These are phyloP conservation scores for Phlogophora meticulosa DNA, from an alignment of 2,888 invertebrate genomes.

Conservation along the genomic window DNA sequence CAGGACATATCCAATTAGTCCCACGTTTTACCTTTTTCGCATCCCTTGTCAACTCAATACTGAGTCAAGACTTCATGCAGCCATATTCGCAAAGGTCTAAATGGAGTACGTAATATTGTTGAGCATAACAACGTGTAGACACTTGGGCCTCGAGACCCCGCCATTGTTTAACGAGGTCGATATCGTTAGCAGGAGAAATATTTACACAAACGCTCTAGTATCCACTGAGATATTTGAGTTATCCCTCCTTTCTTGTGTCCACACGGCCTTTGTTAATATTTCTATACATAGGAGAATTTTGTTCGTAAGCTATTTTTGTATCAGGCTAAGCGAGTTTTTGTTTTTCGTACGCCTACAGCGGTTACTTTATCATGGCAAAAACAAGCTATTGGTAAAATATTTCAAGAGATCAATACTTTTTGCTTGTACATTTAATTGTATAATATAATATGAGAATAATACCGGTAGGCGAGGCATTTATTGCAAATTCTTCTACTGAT, in stretches of 20 bases:
- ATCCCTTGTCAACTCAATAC: not conserved
- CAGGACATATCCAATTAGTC: not conserved
- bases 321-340: not conserved
- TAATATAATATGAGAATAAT: not conserved
- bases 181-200: slow-evolving; percentile 51
- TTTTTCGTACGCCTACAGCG: not conserved
- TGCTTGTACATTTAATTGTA: not conserved
- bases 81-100: slow-evolving; percentile 15
- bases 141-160: slow-evolving; percentile 20
- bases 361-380: not conserved
- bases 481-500: slow-evolving; percentile 33
- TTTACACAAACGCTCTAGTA: slow-evolving; percentile 53
- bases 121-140: slow-evolving; percentile 36
- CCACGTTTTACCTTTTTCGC: not conserved
- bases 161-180: slow-evolving; percentile 51
- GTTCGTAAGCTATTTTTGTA: not conserved
- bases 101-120: slow-evolving; percentile 19
- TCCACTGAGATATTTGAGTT: slow-evolving; percentile 35
- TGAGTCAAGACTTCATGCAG: not conserved
- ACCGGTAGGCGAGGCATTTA: slow-evolving; percentile 12
- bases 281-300: slow-evolving; percentile 3
- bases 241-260: slow-evolving; percentile 22
- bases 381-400: not conserved
- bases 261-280: slow-evolving; percentile 7
- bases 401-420: not conserved